phyloP scores from a whole-genome alignment of 2,888 invertebrate genomes.

The Mimachlamys varia region DNA sequence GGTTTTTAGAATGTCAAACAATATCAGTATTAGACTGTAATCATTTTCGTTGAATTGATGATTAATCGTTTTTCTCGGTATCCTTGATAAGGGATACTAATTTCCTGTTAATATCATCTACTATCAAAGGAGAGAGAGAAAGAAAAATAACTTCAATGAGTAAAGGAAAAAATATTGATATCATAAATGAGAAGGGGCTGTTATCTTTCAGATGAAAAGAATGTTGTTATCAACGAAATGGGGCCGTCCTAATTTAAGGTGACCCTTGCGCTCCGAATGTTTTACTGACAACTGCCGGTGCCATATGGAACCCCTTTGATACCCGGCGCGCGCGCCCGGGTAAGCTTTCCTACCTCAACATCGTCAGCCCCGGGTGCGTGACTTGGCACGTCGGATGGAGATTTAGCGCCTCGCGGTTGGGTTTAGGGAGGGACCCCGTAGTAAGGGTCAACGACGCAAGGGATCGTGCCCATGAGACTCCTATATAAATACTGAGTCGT shows the following conservation, averaged over 20 bases:
- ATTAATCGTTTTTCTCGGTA: not conserved
- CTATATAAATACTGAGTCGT: no score
- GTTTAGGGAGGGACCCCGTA: not conserved
- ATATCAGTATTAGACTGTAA: no score
- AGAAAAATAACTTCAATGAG: not conserved
- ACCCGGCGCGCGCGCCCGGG: not conserved
- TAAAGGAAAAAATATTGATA: not conserved
- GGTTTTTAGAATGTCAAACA: no score
- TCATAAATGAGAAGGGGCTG: not conserved
- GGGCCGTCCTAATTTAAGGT: not conserved
- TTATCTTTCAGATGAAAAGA: not conserved
- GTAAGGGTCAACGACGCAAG: not conserved
- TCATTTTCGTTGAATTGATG: not conserved
- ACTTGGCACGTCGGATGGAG: conserved; percentile 41
- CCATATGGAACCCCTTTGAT: conserved; percentile 10
- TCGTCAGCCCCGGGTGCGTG: conserved; percentile 42
- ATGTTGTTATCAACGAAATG: not conserved
- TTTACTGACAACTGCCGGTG: not conserved
- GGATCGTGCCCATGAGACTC: not conserved
- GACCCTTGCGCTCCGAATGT: not conserved
- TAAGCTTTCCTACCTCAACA: not conserved
- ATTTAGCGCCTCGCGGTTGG: not conserved
- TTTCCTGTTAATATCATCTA: not conserved
- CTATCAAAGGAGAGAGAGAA: not conserved
- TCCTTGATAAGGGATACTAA: not conserved